Conservation (phyloP, 2,113 vertebrate species). For the Phrynosoma blainvillii region DNA sequence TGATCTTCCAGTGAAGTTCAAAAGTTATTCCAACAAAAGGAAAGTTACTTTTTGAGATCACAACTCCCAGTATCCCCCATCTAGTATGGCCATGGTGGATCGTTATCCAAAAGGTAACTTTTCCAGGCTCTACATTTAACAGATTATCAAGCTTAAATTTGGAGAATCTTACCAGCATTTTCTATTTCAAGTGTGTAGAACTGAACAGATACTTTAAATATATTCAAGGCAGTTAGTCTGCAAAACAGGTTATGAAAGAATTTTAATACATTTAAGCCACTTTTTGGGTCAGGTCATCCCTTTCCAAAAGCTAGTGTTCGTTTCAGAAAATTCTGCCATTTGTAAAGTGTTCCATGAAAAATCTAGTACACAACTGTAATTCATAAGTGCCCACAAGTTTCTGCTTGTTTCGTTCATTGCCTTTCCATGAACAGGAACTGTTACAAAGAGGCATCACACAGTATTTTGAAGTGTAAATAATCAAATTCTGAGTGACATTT, state of each 20-base stretch:
- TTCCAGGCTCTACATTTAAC: background rate
- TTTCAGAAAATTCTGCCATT: background rate
- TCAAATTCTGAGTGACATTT: constrained; percentile 36
- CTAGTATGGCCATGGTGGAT: too few species aligned
- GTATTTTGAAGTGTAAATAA: constrained; percentile 33
- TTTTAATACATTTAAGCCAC: background rate
- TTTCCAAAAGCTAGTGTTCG: background rate
- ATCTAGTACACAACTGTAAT: constrained; percentile 12
- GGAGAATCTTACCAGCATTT: background rate
- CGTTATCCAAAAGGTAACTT: too few species aligned
- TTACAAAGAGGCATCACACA: constrained; percentile 20
- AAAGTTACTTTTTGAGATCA: too few species aligned
- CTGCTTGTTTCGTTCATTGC: background rate
- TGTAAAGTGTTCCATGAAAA: constrained; percentile 2
- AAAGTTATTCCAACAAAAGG: too few species aligned
- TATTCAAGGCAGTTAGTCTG: background rate
- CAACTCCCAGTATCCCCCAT: too few species aligned
- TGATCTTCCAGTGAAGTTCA: too few species aligned
- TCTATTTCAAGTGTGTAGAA: background rate
- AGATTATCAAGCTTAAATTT: background rate
- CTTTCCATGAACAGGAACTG: background rate
- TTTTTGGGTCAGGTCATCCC: background rate
- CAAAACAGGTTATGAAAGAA: background rate
- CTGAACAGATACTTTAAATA: background rate
- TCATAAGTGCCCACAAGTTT: background rate